A percentile compares a stretch with the other conserved stretches of the same genome.
Evolutionary conservation across 2,797 vertebrate species (phyloP).

Genomic region (Smutsia gigantea): DNA sequence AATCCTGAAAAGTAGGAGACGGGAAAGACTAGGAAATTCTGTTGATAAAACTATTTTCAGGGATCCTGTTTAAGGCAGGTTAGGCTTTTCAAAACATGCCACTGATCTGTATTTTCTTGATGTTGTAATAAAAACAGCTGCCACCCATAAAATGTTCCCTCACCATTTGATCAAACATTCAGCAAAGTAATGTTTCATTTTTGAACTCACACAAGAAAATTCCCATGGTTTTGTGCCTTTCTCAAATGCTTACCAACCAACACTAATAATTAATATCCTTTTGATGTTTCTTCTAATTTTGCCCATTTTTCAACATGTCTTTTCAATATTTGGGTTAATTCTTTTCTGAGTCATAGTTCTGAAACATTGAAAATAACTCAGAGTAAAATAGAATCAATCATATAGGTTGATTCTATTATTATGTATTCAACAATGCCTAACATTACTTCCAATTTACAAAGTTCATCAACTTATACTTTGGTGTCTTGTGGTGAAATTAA

Average conservation of each 20-base stretch:
- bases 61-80: neutral
- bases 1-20: neutral
- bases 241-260: neutral
- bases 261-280: neutral
- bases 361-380: neutral
- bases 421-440: neutral
- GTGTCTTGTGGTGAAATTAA: neutral
- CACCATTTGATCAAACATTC: neutral
- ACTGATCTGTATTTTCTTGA: slow-evolving; percentile 13
- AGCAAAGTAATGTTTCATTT: neutral
- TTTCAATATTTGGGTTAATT: slow-evolving; percentile 40
- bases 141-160: neutral
- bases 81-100: neutral
- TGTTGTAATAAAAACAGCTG: neutral
- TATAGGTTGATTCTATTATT: neutral
- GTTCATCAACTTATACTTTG: neutral
- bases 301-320: slow-evolving; percentile 18
- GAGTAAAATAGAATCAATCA: neutral
- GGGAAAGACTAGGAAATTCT: neutral
- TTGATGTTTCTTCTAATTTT: neutral
- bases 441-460: neutral
- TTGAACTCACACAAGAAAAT: neutral
- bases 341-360: neutral
- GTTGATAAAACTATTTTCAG: neutral
- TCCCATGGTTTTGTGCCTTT: neutral